Evolutionary conservation across 2,888 invertebrate genomes (phyloP).

Genomic region (Scrobipalpa atriplicella): DNA sequence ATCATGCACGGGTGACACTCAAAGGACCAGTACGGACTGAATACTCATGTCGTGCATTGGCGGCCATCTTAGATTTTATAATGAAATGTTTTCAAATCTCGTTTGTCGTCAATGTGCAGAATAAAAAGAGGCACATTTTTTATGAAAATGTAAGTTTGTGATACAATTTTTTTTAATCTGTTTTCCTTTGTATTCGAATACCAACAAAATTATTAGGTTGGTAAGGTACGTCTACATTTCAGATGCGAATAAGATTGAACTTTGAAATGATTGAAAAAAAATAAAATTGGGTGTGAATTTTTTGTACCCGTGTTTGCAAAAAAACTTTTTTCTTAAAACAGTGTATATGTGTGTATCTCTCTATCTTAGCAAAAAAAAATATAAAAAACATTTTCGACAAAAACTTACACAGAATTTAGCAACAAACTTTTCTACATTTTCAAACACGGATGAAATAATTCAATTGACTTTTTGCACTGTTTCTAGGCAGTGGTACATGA

Average conservation of each 20-base stretch:
- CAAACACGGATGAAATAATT: constrained; percentile 15
- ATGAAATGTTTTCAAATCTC: constrained; percentile 8
- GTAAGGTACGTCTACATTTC: too few relatives aligned
- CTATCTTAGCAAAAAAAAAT: too few relatives aligned
- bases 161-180: too few relatives aligned
- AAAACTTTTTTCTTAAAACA: too few relatives aligned
- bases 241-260: too few relatives aligned
- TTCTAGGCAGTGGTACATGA: constrained; percentile 12
- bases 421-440: constrained; percentile 3
- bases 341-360: too few relatives aligned
- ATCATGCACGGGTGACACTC: background rate
- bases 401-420: constrained; percentile 8
- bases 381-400: background rate
- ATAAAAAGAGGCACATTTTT: background rate
- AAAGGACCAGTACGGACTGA: constrained; percentile 7
- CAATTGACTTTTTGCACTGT: constrained; percentile 13
- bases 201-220: too few relatives aligned
- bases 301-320: too few relatives aligned
- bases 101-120: background rate
- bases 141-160: too few relatives aligned
- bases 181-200: too few relatives aligned
- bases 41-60: background rate
- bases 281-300: too few relatives aligned
- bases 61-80: constrained; percentile 7
- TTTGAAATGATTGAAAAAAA: too few relatives aligned